Conservation (phyloP, 2,888 invertebrate genomes). For the Caenorhabditis doughertyi region DNA sequence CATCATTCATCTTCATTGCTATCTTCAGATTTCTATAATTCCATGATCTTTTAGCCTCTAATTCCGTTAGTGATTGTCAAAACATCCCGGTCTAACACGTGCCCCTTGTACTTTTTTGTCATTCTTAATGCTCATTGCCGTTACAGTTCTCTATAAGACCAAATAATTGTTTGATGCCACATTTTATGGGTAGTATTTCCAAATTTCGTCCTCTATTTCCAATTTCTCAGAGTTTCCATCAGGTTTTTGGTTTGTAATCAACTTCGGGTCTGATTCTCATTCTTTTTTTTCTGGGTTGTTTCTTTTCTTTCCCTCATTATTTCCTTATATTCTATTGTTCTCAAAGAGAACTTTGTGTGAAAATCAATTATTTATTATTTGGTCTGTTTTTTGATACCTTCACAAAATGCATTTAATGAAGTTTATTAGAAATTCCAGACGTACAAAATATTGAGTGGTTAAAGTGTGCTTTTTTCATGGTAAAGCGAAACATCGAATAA, state of each 20-base stretch:
- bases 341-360: too few relatives aligned
- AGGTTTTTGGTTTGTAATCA: conserved; percentile 53
- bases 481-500: neutral
- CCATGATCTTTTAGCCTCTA: neutral
- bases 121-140: conserved; percentile 26
- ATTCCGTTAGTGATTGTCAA: conserved; percentile 43
- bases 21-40: conserved; percentile 18
- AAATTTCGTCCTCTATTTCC: conserved; percentile 1
- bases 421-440: neutral
- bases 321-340: neutral
- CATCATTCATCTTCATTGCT: neutral
- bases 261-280: conserved; percentile 51
- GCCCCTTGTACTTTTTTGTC: conserved; percentile 17
- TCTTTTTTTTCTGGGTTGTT: conserved; percentile 6
- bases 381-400: neutral
- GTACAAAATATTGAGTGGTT: neutral
- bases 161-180: conserved; percentile 35
- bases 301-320: neutral
- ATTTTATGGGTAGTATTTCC: conserved; percentile 41
- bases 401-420: conserved; percentile 4
- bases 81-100: conserved; percentile 28
- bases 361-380: conserved; percentile 19
- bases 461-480: too few relatives aligned
- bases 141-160: conserved; percentile 1
- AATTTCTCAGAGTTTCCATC: conserved; percentile 39